These are phyloP conservation scores for Podotricha telesiphe DNA, from an alignment of 2,888 invertebrate genomes.

Conservation along the genomic window DNA sequence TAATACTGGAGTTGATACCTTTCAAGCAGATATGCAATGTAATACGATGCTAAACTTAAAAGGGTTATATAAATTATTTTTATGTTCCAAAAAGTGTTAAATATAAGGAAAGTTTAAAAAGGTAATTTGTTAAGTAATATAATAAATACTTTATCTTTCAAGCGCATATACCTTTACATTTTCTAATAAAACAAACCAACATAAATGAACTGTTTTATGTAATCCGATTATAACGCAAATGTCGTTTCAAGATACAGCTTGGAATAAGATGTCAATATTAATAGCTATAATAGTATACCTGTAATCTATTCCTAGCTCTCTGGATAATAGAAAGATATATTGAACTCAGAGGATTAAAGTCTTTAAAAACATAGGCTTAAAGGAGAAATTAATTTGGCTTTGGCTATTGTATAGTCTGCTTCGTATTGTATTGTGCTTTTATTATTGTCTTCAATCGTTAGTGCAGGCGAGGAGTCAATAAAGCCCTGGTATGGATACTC, in stretches of 20 bases:
- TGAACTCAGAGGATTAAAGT: slow-evolving; percentile 16
- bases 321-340: slow-evolving; percentile 26
- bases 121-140: too few species aligned
- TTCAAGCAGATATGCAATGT: too few species aligned
- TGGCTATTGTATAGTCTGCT: background rate
- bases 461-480: slow-evolving; percentile 33
- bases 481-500: slow-evolving; percentile 42
- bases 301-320: slow-evolving; percentile 30
- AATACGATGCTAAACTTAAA: too few species aligned
- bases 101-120: too few species aligned
- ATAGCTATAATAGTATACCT: slow-evolving; percentile 34
- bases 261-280: slow-evolving; percentile 38
- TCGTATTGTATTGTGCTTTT: slow-evolving; percentile 31
- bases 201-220: background rate
- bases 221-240: background rate
- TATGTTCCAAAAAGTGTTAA: too few species aligned
- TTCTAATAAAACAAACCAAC: background rate
- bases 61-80: too few species aligned
- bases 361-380: slow-evolving; percentile 25
- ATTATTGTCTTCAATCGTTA: slow-evolving; percentile 39
- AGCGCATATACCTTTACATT: background rate
- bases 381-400: slow-evolving; percentile 1
- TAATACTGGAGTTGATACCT: background rate
- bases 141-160: too few species aligned
- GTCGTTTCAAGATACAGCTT: slow-evolving; percentile 28